These are phyloP conservation scores for Drosophila subquinaria DNA, from an alignment of 2,888 invertebrate species.

Conservation along the genomic window DNA sequence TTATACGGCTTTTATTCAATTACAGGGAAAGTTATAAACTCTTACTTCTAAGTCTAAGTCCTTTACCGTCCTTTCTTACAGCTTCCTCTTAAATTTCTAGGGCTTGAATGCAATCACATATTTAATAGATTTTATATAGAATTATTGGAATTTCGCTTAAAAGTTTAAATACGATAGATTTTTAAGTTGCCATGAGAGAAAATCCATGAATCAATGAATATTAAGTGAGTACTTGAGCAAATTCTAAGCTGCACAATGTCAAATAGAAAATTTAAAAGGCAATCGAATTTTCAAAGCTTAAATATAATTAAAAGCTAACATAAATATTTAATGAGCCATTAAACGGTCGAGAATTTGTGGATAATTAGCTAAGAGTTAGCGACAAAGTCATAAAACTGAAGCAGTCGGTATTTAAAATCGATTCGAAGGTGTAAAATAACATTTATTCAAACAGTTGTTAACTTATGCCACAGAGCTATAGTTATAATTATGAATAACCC, in stretches of 20 bases:
- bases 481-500: slow-evolving; percentile 29
- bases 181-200: background rate
- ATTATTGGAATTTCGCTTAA: background rate
- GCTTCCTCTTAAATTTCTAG: too few relatives aligned
- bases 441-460: slow-evolving; percentile 26
- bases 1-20: too few relatives aligned
- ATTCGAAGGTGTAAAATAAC: slow-evolving; percentile 19
- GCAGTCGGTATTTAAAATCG: slow-evolving; percentile 1
- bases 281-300: background rate
- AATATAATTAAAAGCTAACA: background rate
- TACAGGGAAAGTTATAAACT: too few relatives aligned
- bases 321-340: slow-evolving; percentile 38
- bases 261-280: background rate
- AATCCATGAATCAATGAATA: background rate
- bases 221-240: background rate
- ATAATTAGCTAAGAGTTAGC: slow-evolving; percentile 13
- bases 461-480: slow-evolving; percentile 6
- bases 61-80: too few relatives aligned
- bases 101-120: background rate
- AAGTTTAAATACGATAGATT: background rate
- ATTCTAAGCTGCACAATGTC: slow-evolving; percentile 1
- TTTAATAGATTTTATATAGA: background rate
- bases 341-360: slow-evolving; percentile 1
- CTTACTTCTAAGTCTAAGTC: too few relatives aligned
- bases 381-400: slow-evolving; percentile 1